Evolutionary conservation across 2,113 vertebrate genomes (phyloP), one percentile per base, ranked within the genome.

Genomic region (Brachionichthys hirsutus): DNA sequence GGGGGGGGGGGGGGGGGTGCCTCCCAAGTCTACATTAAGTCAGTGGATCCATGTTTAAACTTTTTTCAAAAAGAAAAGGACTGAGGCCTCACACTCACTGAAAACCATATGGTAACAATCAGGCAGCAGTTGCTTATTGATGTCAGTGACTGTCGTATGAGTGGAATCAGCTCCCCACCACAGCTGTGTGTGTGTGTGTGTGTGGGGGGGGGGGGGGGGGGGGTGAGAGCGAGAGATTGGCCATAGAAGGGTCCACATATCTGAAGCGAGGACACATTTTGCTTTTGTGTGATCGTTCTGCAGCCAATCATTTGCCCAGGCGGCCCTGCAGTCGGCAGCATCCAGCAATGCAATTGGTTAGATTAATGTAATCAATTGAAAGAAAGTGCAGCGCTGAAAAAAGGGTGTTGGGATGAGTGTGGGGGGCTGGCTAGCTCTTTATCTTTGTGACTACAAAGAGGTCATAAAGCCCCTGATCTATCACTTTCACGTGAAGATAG

Each of bases 91-190:
- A 65, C 67, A 53, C 70, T 53, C 59, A 69, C 65, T 54, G 68
- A 62, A 60, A 81, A 66, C 70, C 87, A 90, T 86, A 80, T 91
- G 90, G 81, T 84, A 80, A 76, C 66, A 80, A 87, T 91, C 84
- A 87, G 62, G 78, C 75, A 79, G 68, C 75, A 82, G 86, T 88
- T 87, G 80, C 62, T 83, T 81, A 84, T 78, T 89, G 82, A 87
- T 90, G 86, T 91, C 87, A 88, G 62, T 83, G 80, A 87, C 68
- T 85, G 86, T 85, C 61, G 73, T 86, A 71, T 89, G 87, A 82
- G 78, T 85, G 77, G 60, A 83, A 81, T 88, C 82, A 89, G 60
- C 71, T 85, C 63, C 63, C 72, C 71, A 76, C 63, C 63, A 16
- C 73, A 75, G 45, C 48, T 11, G 48, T 68, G n/a, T 70, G 36